These are phyloP conservation scores for Coecobrya sp. DNA, from an alignment of 2,888 invertebrate genomes.

Conservation along the genomic window DNA sequence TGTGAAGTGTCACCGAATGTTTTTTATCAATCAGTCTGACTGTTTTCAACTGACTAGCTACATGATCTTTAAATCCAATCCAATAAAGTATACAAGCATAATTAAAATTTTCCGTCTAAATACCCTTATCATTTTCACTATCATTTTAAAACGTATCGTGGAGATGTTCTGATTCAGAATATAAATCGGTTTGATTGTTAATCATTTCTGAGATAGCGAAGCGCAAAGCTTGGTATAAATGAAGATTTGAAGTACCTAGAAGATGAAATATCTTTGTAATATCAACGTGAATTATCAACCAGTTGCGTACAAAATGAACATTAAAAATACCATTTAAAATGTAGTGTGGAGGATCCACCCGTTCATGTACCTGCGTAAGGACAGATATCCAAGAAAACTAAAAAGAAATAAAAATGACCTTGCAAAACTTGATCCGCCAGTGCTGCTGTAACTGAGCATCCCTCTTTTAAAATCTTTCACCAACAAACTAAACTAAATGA, in stretches of 20 bases:
- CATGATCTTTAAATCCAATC: conserved; percentile 22
- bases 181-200: too few species aligned
- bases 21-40: conserved; percentile 18
- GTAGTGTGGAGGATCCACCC: too few species aligned
- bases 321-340: too few species aligned
- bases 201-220: too few species aligned
- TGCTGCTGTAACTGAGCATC: not conserved
- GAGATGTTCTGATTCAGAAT: not conserved
- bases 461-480: conserved; percentile 31
- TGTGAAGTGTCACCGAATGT: not conserved
- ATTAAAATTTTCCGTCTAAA: not conserved
- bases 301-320: too few species aligned
- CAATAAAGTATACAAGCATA: too few species aligned
- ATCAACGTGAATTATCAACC: too few species aligned
- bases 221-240: too few species aligned
- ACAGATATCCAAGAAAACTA: not conserved
- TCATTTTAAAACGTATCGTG: not conserved
- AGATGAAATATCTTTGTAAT: too few species aligned
- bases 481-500: not conserved
- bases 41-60: conserved; percentile 28
- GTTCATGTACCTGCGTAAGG: too few species aligned
- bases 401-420: conserved; percentile 35
- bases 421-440: conserved; percentile 50
- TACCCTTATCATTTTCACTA: not conserved
- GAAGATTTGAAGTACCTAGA: too few species aligned